phyloP scores from a whole-genome alignment of 2,797 vertebrate species.

The Podargus strigoides region DNA sequence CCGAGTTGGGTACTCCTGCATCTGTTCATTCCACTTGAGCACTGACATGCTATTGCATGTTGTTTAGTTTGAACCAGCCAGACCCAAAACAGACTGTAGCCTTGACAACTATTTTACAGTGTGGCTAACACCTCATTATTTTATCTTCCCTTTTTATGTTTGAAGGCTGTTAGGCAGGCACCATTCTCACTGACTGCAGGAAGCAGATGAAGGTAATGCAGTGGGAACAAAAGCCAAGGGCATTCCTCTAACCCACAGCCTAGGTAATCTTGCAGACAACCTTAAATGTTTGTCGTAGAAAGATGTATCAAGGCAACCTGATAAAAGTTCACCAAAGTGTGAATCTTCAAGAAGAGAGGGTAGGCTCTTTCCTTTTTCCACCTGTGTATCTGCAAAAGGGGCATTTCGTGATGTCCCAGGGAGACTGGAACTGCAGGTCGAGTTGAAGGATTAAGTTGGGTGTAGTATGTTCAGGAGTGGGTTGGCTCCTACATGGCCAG shows the following conservation, averaged over 20 bases:
- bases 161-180: rapidly evolving
- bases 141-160: not conserved
- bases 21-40: not conserved
- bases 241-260: not conserved
- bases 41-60: not conserved
- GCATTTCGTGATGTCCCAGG: not conserved
- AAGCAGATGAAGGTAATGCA: not conserved
- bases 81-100: not conserved
- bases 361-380: not conserved
- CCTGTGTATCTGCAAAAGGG: not conserved
- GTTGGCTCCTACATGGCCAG: not conserved
- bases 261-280: not conserved
- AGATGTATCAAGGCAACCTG: not conserved
- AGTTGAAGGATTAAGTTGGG: not conserved
- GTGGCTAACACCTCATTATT: not conserved
- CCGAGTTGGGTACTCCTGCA: not conserved
- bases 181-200: not conserved
- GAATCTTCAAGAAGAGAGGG: not conserved
- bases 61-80: not conserved
- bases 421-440: not conserved
- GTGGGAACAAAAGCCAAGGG: not conserved
- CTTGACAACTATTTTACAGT: not conserved
- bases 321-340: not conserved
- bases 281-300: not conserved
- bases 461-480: not conserved